A percentile compares a stretch with the other conserved stretches of the same genome.
These are phyloP conservation scores for Teinopalpus imperialis DNA, from an alignment of 2,888 invertebrate species.

Conservation along the genomic window DNA sequence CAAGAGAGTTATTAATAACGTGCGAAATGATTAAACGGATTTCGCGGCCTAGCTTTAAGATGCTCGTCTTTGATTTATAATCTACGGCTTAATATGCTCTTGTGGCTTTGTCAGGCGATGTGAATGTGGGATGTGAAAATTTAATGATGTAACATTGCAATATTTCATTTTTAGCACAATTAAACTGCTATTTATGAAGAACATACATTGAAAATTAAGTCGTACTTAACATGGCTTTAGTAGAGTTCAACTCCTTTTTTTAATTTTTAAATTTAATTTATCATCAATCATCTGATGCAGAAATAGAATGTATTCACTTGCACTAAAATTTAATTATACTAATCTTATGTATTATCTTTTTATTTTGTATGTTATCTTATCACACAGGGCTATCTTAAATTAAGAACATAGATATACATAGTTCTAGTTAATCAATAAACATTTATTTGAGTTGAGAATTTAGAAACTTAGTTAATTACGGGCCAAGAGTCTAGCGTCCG, in stretches of 20 bases:
- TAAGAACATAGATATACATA: too few species aligned
- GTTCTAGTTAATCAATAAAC: conserved; percentile 24
- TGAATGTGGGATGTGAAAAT: conserved; percentile 7
- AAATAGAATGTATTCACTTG: too few species aligned
- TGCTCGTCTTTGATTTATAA: conserved; percentile 70
- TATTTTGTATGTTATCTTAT: too few species aligned
- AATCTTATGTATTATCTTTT: too few species aligned
- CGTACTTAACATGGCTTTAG: too few species aligned
- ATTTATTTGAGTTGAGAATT: conserved; percentile 35
- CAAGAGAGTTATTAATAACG: conserved; percentile 79
- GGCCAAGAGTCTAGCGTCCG: conserved; percentile 57
- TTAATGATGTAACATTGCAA: conserved; percentile 9
- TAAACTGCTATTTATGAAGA: too few species aligned
- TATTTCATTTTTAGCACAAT: not conserved
- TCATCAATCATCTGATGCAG: too few species aligned
- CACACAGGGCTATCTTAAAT: too few species aligned
- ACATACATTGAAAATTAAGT: too few species aligned
- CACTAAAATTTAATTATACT: too few species aligned
- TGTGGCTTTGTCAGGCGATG: conserved; percentile 44
- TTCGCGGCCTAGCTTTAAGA: conserved; percentile 69
- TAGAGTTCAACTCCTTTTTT: too few species aligned
- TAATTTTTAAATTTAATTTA: too few species aligned
- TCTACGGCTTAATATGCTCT: conserved; percentile 55
- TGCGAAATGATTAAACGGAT: conserved; percentile 76
- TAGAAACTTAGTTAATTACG: conserved; percentile 76